These are phyloP conservation scores for Mamestra configurata DNA, from an alignment of 1,140 invertebrate species.

Conservation along the genomic window DNA sequence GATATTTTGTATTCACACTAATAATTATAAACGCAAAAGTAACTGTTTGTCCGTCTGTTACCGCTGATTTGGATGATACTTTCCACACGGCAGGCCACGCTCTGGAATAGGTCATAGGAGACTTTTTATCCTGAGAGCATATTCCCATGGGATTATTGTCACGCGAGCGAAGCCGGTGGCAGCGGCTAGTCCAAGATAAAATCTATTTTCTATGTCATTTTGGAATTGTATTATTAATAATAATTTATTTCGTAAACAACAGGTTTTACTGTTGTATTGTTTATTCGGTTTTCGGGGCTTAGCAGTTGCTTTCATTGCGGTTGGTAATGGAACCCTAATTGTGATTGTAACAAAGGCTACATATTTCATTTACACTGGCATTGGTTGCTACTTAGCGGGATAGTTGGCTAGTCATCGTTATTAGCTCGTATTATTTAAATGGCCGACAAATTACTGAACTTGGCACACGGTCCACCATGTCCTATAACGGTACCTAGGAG, in stretches of 20 bases:
- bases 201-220: constrained; percentile 22
- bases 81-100: too few species aligned
- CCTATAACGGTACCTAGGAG: too few species aligned
- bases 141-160: too few species aligned
- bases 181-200: constrained; percentile 18
- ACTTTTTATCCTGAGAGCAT: too few species aligned
- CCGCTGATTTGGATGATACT: too few species aligned
- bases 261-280: too few species aligned
- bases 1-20: constrained; percentile 7
- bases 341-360: constrained; percentile 7
- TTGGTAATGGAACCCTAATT: constrained; percentile 28
- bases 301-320: constrained; percentile 26
- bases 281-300: not conserved
- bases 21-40: too few species aligned
- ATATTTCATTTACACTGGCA: constrained; percentile 6
- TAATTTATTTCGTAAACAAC: too few species aligned
- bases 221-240: constrained; percentile 4
- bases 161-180: too few species aligned
- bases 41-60: too few species aligned
- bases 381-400: not conserved
- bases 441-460: not conserved
- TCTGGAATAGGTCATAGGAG: too few species aligned
- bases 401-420: not conserved
- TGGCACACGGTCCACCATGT: too few species aligned
- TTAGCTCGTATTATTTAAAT: not conserved